These are phyloP conservation scores for Tenrec ecaudatus DNA, from an alignment of 2,113 vertebrate species.

Conservation along the genomic window DNA sequence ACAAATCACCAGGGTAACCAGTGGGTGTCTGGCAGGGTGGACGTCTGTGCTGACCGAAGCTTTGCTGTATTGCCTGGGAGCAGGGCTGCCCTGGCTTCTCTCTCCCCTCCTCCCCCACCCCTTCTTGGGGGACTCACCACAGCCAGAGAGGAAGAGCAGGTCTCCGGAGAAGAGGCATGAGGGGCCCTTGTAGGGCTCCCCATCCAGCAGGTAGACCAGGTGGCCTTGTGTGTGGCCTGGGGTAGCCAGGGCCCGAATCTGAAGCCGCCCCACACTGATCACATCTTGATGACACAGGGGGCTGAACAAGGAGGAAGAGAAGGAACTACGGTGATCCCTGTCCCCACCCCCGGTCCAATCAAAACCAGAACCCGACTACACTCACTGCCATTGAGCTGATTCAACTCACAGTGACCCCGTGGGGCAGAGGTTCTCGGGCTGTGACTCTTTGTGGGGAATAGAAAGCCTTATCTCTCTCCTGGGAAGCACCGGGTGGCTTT, in stretches of 20 bases:
- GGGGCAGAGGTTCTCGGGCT: too few species aligned
- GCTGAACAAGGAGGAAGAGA: slow-evolving; percentile 82
- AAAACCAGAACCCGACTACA: too few species aligned
- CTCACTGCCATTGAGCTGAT: too few species aligned
- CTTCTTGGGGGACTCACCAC: slow-evolving; percentile 87
- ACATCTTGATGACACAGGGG: slow-evolving; percentile 93
- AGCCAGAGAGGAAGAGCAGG: slow-evolving; percentile 97
- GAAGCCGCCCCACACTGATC: slow-evolving; percentile 90
- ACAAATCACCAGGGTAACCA: background rate
- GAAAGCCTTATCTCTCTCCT: too few species aligned
- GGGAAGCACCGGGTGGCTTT: too few species aligned
- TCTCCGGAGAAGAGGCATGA: slow-evolving; percentile 97
- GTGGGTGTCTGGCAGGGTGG: background rate
- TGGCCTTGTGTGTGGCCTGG: slow-evolving; percentile 98
- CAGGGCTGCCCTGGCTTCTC: background rate
- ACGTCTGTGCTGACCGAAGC: background rate
- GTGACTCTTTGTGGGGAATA: too few species aligned
- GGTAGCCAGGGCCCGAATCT: slow-evolving; percentile 93
- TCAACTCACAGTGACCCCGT: too few species aligned
- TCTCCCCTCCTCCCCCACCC: background rate
- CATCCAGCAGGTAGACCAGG: slow-evolving; percentile 95
- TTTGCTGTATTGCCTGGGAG: background rate
- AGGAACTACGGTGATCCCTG: background rate
- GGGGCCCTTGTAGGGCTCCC: slow-evolving; percentile 87
- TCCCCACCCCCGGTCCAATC: background rate